phyloP scores from a whole-genome alignment of 2,113 vertebrate species.

The Bostrychus sinensis region DNA sequence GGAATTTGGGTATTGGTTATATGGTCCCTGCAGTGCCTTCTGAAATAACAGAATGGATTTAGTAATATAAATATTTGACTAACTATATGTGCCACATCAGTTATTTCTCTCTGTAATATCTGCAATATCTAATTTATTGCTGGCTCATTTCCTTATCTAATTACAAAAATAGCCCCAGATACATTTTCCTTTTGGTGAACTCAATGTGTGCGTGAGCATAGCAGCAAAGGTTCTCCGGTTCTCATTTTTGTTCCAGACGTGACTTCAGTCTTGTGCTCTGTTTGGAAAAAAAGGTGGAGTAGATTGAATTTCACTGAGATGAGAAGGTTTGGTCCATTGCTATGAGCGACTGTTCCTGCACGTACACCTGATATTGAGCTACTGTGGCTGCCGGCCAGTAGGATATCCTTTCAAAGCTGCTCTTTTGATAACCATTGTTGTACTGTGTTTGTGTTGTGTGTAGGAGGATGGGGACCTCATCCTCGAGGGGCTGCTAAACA shows the following conservation, averaged over 20 bases:
- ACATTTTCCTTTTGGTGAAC: constrained; percentile 16
- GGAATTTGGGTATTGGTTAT: constrained; percentile 6
- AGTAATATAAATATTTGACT: not conserved
- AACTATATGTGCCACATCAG: not conserved
- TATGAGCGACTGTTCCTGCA: constrained; percentile 64
- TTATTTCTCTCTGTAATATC: not conserved
- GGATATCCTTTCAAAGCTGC: constrained; percentile 73
- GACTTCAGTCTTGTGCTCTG: constrained; percentile 54
- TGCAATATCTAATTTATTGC: not conserved
- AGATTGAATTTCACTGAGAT: constrained; percentile 43
- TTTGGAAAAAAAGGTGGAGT: constrained; percentile 20
- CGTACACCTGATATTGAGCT: constrained; percentile 75
- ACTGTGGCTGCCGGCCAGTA: constrained; percentile 56
- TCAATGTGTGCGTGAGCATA: constrained; percentile 70
- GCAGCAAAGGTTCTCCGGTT: too few relatives aligned
- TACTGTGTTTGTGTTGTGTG: constrained; percentile 30
- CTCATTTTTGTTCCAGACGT: constrained; percentile 41
- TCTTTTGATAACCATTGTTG: constrained; percentile 41
- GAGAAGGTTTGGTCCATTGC: constrained; percentile 25
- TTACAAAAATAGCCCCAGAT: not conserved
- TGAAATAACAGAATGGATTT: not conserved
- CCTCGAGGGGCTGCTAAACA: constrained; percentile 94
- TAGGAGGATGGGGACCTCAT: constrained; percentile 91
- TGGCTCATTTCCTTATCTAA: not conserved
- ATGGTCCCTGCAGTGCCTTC: constrained; percentile 1